Percentiles rank a stretch among this genome's conserved stretches.
phyloP scores from a whole-genome alignment of 2,888 invertebrate species.

The Congeria kusceri region DNA sequence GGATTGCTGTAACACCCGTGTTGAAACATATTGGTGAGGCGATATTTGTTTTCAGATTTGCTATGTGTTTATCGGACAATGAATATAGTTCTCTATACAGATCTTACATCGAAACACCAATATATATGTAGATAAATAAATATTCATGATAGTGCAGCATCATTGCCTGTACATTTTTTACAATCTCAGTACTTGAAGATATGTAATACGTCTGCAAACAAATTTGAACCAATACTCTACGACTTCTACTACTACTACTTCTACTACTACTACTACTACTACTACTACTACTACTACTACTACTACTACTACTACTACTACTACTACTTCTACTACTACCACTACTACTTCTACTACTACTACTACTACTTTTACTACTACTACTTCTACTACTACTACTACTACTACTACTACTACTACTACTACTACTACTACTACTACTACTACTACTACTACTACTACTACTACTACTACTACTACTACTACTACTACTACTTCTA shows the following conservation, averaged over 20 bases:
- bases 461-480: slow-evolving; percentile 36
- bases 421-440: slow-evolving; percentile 25
- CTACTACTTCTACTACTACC: slow-evolving; percentile 25
- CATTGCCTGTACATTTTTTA: too few relatives aligned
- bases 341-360: slow-evolving; percentile 24
- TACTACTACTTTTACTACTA: slow-evolving; percentile 22
- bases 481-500: slow-evolving; percentile 27
- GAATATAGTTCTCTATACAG: too few relatives aligned
- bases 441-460: slow-evolving; percentile 32
- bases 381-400: slow-evolving; percentile 28
- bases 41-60: too few relatives aligned
- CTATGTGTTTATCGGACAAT: too few relatives aligned
- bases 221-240: not conserved
- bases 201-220: too few relatives aligned
- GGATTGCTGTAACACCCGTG: too few relatives aligned
- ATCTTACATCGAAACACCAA: too few relatives aligned
- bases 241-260: slow-evolving; percentile 40
- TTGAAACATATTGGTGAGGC: too few relatives aligned
- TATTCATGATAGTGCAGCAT: too few relatives aligned
- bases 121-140: too few relatives aligned
- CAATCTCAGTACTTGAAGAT: too few relatives aligned
- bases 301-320: slow-evolving; percentile 30
- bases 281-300: slow-evolving; percentile 32
- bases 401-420: slow-evolving; percentile 22
- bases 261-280: slow-evolving; percentile 32